Percentiles rank a stretch among this genome's conserved stretches.
These are phyloP conservation scores for Cladopsammia gracilis DNA, from an alignment of 64 coral and sea anemone species.

Conservation along the genomic window DNA sequence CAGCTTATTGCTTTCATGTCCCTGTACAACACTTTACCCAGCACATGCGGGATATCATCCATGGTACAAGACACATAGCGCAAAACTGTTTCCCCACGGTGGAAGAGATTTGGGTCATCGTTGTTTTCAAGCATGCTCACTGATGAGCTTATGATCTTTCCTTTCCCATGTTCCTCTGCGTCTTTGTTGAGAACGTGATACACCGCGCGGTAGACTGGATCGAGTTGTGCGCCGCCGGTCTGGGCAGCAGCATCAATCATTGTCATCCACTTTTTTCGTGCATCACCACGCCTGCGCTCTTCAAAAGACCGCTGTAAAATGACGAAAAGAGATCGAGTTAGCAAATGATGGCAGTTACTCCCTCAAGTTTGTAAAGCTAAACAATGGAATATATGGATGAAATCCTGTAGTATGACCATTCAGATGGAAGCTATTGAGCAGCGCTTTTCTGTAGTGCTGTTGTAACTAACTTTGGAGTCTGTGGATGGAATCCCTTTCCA, in stretches of 20 bases:
- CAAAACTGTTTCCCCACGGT: constrained; percentile 86
- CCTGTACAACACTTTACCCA: constrained; percentile 91
- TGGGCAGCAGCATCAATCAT: constrained; percentile 95
- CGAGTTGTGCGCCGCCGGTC: constrained; percentile 89
- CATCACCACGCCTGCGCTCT: constrained; percentile 91
- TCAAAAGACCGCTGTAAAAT: constrained; percentile 92
- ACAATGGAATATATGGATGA: too few relatives aligned
- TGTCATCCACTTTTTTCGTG: constrained; percentile 90
- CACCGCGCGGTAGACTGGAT: constrained; percentile 94
- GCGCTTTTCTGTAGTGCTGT: too few relatives aligned
- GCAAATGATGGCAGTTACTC: too few relatives aligned
- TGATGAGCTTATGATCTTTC: constrained; percentile 77
- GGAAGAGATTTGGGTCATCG: constrained; percentile 63
- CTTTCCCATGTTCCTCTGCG: constrained; percentile 86
- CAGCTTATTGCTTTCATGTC: constrained; percentile 94
- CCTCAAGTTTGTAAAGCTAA: too few relatives aligned
- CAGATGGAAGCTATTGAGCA: too few relatives aligned
- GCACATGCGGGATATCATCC: constrained; percentile 86
- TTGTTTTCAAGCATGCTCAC: constrained; percentile 94
- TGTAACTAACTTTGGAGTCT: too few relatives aligned
- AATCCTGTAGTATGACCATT: too few relatives aligned
- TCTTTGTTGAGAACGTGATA: constrained; percentile 93
- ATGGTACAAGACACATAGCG: constrained; percentile 85
- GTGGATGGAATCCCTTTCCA: too few relatives aligned
- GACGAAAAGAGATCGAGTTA: background rate